A percentile compares a stretch with the other conserved stretches of the same genome.
Evolutionary conservation across 2,113 vertebrate genomes (phyloP).

Genomic region (Boulengeromyrus knoepffleri): DNA sequence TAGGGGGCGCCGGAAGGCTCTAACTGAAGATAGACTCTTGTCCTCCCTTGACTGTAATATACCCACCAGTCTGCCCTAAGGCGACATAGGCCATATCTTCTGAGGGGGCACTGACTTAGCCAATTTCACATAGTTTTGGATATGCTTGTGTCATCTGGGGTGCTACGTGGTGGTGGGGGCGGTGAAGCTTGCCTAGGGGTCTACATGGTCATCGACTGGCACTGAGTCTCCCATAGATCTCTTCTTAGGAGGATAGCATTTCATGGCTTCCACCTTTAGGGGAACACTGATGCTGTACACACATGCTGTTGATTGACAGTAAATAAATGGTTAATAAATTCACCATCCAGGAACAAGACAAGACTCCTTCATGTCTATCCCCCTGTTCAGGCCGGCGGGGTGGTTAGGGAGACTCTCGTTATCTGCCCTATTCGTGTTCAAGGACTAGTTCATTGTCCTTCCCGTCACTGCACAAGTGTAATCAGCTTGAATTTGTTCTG

Average conservation of each 20-base stretch:
- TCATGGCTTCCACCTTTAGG: background rate
- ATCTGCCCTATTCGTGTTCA: background rate
- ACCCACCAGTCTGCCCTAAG: background rate
- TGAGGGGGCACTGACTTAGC: background rate
- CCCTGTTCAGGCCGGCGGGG: background rate
- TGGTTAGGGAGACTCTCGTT: background rate
- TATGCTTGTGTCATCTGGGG: background rate
- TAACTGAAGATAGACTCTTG: background rate
- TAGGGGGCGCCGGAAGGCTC: background rate
- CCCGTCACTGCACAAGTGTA: background rate
- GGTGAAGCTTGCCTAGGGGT: too few relatives aligned
- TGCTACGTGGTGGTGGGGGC: background rate
- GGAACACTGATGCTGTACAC: background rate
- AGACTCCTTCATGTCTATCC: background rate
- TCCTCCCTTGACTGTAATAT: background rate
- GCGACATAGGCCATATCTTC: background rate
- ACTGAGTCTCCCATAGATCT: background rate
- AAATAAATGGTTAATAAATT: background rate
- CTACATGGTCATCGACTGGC: background rate
- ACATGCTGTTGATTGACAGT: background rate
- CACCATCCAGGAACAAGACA: background rate
- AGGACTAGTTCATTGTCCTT: background rate
- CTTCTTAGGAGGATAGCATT: background rate
- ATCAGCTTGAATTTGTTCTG: background rate
- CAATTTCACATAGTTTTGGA: background rate